These are phyloP conservation scores for Drosophila bifasciata DNA, from an alignment of 1,140 invertebrate species.

Conservation along the genomic window DNA sequence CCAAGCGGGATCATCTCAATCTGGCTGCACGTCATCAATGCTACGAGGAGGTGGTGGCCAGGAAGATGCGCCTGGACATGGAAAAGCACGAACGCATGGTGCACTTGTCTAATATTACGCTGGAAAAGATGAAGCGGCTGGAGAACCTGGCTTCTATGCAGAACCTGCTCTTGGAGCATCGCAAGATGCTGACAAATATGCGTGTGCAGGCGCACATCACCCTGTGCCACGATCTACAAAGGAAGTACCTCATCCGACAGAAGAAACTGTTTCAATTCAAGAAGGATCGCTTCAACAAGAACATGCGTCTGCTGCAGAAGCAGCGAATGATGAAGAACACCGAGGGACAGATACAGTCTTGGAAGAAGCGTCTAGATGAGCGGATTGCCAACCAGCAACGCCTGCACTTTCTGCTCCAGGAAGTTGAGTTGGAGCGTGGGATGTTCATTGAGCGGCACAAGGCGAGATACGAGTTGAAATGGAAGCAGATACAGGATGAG, in stretches of 20 bases:
- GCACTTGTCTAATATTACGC: conserved; percentile 49
- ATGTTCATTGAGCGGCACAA: conserved; percentile 69
- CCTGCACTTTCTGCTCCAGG: conserved; percentile 51
- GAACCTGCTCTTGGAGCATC: conserved; percentile 56
- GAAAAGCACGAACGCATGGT: conserved; percentile 47
- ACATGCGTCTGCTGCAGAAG: conserved; percentile 57
- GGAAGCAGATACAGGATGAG: conserved; percentile 65
- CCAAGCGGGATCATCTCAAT: conserved; percentile 66
- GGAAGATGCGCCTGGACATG: conserved; percentile 52
- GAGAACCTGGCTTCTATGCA: conserved; percentile 56
- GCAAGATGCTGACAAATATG: conserved; percentile 71
- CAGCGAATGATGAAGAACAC: conserved; percentile 39
- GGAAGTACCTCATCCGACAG: conserved; percentile 71
- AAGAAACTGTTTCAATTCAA: conserved; percentile 81
- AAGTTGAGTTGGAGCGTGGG: conserved; percentile 50
- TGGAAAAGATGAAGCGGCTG: conserved; percentile 59
- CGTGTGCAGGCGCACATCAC: conserved; percentile 56
- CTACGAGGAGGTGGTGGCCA: conserved; percentile 57
- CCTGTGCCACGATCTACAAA: conserved; percentile 61
- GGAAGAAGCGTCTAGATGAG: conserved; percentile 67
- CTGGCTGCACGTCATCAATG: conserved; percentile 49
- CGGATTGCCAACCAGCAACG: conserved; percentile 65
- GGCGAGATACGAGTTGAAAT: conserved; percentile 51
- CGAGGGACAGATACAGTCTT: conserved; percentile 63
- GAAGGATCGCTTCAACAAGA: conserved; percentile 70